Evolutionary conservation across 2,113 vertebrate genomes (phyloP), one percentile per base, ranked within the genome.

Genomic region (Myiagra hebetior): DNA sequence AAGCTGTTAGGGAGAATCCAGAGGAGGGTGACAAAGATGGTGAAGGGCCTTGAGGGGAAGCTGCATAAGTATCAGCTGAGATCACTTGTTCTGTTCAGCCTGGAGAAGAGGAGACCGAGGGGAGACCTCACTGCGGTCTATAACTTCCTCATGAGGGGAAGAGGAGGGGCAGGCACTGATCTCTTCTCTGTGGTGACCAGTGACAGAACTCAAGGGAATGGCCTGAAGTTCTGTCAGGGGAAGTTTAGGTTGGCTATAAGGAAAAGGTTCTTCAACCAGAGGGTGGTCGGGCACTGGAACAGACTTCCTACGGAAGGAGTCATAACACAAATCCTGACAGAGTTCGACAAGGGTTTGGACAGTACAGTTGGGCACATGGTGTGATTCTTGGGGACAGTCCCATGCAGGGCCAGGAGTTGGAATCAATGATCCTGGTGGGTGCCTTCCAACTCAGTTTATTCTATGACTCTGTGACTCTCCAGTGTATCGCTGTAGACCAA

Each of bases 61-160:
- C 13, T 0, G 0, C 9, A 11, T 14, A 13, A 26, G 7, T 1
- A 53, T 21, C 11, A 3, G 17, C 39, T 73, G 39, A 44, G 13
- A 22, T 26, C 11, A 33, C 14, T 44, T 8, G 11, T 8, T 21
- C 17, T 26, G 16, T 13, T 72, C 56, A 26, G 21, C 4, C 13
- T 37, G 17, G 33, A 72, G 26, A 39, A 60, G 15, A 60, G 26
- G 19, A 39, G 27, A 50, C n/a, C 39, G 26, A 52, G 20, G 21
- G 10, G 3, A 53, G 8, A 53, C 11, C 27, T 63, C 16, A 33
- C 8, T 37, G 27, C 16, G 44, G 24, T 20, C 28, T 35, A 13
- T 6, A 44, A 4, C 37, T 44, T 52, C 10, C 20, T 52, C 10
- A 2, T 52, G 37, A 72, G 2, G 5, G 26, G 13, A 20, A 44